phyloP scores from a whole-genome alignment of 2,797 vertebrate genomes.

The Schizothorax lantsangensis region DNA sequence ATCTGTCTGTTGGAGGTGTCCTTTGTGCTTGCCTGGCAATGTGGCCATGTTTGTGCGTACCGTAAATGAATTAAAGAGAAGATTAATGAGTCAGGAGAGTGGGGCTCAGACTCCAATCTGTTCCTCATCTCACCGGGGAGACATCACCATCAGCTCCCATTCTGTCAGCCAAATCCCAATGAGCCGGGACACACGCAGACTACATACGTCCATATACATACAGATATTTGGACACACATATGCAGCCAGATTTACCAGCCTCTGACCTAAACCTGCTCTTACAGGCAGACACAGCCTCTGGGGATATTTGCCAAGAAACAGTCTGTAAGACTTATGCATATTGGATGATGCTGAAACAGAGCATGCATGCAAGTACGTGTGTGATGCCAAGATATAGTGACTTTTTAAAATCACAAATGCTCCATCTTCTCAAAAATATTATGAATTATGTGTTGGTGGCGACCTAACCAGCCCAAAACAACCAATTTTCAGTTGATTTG shows the following conservation, averaged over 20 bases:
- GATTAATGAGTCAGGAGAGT: slow-evolving; percentile 81
- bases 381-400: slow-evolving; percentile 19
- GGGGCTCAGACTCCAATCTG: slow-evolving; percentile 79
- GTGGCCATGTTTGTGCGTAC: slow-evolving; percentile 43
- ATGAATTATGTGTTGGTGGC: not conserved
- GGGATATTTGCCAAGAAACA: slow-evolving; percentile 46
- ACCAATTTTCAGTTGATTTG: not conserved
- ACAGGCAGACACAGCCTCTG: slow-evolving; percentile 33
- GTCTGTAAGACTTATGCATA: slow-evolving; percentile 35
- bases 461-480: not conserved
- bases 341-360: slow-evolving; percentile 27
- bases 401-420: not conserved
- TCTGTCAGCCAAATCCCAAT: slow-evolving; percentile 69
- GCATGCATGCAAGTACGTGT: slow-evolving; percentile 8
- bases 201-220: not conserved
- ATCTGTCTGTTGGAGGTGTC: slow-evolving; percentile 46
- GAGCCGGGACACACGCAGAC: slow-evolving; percentile 35
- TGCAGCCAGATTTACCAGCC: slow-evolving; percentile 31
- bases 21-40: slow-evolving; percentile 55
- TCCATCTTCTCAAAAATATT: not conserved
- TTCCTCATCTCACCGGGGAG: slow-evolving; percentile 71
- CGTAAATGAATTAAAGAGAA: slow-evolving; percentile 78
- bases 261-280: slow-evolving; percentile 12
- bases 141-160: slow-evolving; percentile 68
- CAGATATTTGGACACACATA: not conserved